phyloP scores from a whole-genome alignment of 2,797 vertebrate genomes.

The Cercopithecus petaurista region DNA sequence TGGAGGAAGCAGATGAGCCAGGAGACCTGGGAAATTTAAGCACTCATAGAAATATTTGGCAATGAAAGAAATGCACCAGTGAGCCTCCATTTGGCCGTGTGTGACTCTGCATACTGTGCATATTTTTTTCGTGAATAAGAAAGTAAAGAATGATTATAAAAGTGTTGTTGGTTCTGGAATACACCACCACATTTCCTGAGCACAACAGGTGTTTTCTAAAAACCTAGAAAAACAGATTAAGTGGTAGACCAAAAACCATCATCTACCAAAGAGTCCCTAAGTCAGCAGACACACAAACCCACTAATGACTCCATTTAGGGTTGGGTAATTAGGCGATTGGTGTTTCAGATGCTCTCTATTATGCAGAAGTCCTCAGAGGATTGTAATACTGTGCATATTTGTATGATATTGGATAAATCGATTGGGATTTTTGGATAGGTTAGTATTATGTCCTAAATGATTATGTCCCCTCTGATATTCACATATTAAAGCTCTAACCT shows the following conservation, averaged over 20 bases:
- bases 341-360: background rate
- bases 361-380: background rate
- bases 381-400: background rate
- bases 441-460: background rate
- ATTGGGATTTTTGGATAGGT: background rate
- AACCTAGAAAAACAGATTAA: background rate
- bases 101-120: background rate
- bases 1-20: background rate
- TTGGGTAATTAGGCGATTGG: background rate
- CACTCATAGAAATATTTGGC: background rate
- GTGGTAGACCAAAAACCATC: too few species aligned
- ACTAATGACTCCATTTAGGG: background rate
- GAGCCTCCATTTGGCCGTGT: background rate
- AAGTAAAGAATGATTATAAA: background rate
- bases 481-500: too few species aligned
- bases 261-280: too few species aligned
- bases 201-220: background rate
- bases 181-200: background rate
- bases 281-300: rapidly evolving
- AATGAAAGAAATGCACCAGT: background rate
- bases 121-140: background rate
- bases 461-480: background rate
- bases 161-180: background rate
- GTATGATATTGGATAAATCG: too few species aligned
- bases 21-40: background rate